These are phyloP conservation scores for Phaonia tiefii DNA, from an alignment of 2,888 invertebrate species.

Conservation along the genomic window DNA sequence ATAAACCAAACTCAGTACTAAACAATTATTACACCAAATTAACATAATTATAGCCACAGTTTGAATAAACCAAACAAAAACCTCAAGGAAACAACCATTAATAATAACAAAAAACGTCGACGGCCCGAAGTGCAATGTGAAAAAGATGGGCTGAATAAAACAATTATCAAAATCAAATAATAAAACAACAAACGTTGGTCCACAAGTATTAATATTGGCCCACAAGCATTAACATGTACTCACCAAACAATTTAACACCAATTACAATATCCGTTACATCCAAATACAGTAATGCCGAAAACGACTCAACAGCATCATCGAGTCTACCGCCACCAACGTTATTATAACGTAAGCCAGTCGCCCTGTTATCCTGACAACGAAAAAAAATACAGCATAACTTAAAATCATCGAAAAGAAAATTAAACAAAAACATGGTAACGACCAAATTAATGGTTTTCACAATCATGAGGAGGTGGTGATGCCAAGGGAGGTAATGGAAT, in stretches of 20 bases:
- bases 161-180: conserved; percentile 66
- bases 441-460: conserved; percentile 52
- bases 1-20: conserved; percentile 9
- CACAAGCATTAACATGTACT: conserved; percentile 76
- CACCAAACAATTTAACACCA: conserved; percentile 80
- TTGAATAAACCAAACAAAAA: conserved; percentile 48
- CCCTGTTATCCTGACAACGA: conserved; percentile 28
- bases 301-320: conserved; percentile 18
- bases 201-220: conserved; percentile 53
- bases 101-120: conserved; percentile 11
- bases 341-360: background rate
- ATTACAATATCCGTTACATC: conserved; percentile 81
- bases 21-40: conserved; percentile 49
- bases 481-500: background rate
- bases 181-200: conserved; percentile 59
- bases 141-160: conserved; percentile 36
- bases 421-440: conserved; percentile 60
- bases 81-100: conserved; percentile 50
- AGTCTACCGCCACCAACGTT: conserved; percentile 8
- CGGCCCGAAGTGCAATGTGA: background rate
- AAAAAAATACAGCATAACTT: conserved; percentile 39
- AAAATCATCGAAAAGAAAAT: conserved; percentile 39
- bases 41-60: conserved; percentile 52
- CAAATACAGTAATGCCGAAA: conserved; percentile 73
- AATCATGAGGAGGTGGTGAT: background rate